Evolutionary conservation across 2,888 invertebrate genomes (phyloP).

Genomic region (Mimachlamys varia): DNA sequence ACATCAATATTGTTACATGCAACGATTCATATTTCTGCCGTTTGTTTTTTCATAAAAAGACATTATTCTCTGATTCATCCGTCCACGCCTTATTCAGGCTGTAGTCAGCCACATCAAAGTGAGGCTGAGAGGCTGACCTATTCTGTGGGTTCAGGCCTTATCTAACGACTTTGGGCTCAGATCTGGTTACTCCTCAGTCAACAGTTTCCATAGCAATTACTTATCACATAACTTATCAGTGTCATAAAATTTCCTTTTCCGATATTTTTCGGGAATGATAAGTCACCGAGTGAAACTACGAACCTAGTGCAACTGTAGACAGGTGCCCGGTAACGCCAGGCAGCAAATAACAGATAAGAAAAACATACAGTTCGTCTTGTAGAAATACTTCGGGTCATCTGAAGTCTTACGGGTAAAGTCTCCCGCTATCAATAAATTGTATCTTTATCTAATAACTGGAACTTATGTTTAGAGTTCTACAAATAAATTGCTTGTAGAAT

Average conservation of each 20-base stretch:
- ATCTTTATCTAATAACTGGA: constrained; percentile 39
- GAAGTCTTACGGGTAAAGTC: constrained; percentile 14
- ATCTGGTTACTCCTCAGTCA: constrained; percentile 44
- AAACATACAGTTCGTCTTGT: constrained; percentile 38
- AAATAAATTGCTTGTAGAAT: constrained; percentile 48
- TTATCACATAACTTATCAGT: constrained; percentile 51
- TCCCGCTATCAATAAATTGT: constrained; percentile 36
- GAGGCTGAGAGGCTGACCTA: neutral
- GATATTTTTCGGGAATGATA: constrained; percentile 45
- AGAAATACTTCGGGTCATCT: constrained; percentile 37
- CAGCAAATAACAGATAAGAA: constrained; percentile 33
- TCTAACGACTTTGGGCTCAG: neutral
- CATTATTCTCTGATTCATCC: neutral
- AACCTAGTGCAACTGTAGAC: constrained; percentile 28
- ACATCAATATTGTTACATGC: no score
- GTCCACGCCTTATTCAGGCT: neutral
- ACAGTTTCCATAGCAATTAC: constrained; percentile 52
- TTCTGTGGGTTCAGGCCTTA: neutral
- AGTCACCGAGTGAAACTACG: constrained; percentile 41
- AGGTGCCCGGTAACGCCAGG: constrained; percentile 42
- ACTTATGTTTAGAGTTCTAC: neutral
- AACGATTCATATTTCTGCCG: no score
- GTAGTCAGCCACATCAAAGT: neutral
- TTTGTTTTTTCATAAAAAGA: no score
- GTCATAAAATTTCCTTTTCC: constrained; percentile 50